Percentiles rank a stretch among this genome's conserved stretches.
phyloP scores from a whole-genome alignment of 2,113 vertebrate genomes.

The Bambusicola thoracicus region DNA sequence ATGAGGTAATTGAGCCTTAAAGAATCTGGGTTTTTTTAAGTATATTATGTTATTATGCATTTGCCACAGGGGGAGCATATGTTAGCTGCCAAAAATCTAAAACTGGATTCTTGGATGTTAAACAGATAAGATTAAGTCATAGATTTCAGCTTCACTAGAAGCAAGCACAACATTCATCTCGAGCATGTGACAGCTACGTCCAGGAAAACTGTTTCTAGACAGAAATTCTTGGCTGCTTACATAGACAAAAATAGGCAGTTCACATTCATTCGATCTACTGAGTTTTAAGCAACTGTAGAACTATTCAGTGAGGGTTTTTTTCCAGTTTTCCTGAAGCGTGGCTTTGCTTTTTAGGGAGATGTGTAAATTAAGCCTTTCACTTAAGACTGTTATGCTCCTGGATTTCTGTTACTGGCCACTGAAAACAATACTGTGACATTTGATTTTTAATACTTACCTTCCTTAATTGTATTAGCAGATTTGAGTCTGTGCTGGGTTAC shows the following conservation, averaged over 20 bases:
- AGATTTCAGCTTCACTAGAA: conserved; percentile 57
- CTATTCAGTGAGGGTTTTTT: conserved; percentile 22
- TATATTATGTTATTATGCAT: conserved; percentile 61
- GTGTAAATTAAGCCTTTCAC: conserved; percentile 46
- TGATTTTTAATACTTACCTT: conserved; percentile 8
- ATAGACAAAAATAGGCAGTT: conserved; percentile 25
- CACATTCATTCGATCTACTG: conserved; percentile 6
- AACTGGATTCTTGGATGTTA: conserved; percentile 71
- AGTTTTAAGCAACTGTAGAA: conserved; percentile 45
- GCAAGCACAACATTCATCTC: conserved; percentile 52
- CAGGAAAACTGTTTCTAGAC: conserved; percentile 59
- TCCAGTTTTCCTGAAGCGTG: not conserved
- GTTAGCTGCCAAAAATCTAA: conserved; percentile 67
- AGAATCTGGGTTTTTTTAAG: conserved; percentile 45
- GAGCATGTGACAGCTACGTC: conserved; percentile 40
- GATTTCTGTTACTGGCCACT: conserved; percentile 29
- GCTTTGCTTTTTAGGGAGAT: conserved; percentile 24
- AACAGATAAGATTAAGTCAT: conserved; percentile 75
- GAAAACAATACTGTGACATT: not conserved
- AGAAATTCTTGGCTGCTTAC: conserved; percentile 56
- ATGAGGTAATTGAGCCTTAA: conserved; percentile 67
- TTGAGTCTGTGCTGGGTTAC: not conserved
- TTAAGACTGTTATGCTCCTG: not conserved
- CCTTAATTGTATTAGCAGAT: not conserved
- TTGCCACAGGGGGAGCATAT: conserved; percentile 64